Conservation (phyloP, 2,888 invertebrate species). For the Bombylius major region DNA sequence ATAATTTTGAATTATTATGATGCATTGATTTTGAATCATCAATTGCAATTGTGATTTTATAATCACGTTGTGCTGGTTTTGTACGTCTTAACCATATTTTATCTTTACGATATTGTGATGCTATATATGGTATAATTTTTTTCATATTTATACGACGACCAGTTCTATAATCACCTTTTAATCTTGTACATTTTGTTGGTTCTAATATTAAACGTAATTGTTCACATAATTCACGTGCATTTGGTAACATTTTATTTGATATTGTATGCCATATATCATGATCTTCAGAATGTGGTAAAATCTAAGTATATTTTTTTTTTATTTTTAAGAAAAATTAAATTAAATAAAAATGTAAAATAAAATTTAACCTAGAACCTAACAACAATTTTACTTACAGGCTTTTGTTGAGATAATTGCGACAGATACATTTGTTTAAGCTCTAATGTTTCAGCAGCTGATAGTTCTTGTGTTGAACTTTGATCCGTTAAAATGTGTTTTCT, state of each 20-base stretch:
- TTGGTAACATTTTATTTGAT: slow-evolving; percentile 34
- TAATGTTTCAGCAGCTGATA: slow-evolving; percentile 24
- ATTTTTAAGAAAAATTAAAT: neutral
- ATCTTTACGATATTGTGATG: slow-evolving; percentile 96
- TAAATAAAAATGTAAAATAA: neutral
- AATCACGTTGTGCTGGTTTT: slow-evolving; percentile 88
- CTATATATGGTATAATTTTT: slow-evolving; percentile 93
- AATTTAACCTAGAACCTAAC: neutral
- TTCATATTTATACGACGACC: slow-evolving; percentile 98
- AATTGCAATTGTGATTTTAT: slow-evolving; percentile 90
- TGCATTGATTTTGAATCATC: slow-evolving; percentile 91
- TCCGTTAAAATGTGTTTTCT: slow-evolving; percentile 30
- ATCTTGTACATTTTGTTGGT: slow-evolving; percentile 82
- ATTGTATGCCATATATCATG: slow-evolving; percentile 33
- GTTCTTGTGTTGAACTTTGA: slow-evolving; percentile 22
- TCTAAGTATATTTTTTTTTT: slow-evolving; percentile 11
- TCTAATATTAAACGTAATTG: slow-evolving; percentile 87
- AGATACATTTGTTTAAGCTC: slow-evolving; percentile 30
- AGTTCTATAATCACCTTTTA: slow-evolving; percentile 91
- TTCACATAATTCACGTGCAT: slow-evolving; percentile 83
- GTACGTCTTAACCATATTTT: slow-evolving; percentile 97
- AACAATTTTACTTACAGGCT: slow-evolving; percentile 18
- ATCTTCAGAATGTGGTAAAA: slow-evolving; percentile 24
- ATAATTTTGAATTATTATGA: slow-evolving; percentile 76
- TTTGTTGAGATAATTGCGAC: slow-evolving; percentile 24